phyloP scores from a whole-genome alignment of 2,113 vertebrate genomes.

The Struthio camelus region DNA sequence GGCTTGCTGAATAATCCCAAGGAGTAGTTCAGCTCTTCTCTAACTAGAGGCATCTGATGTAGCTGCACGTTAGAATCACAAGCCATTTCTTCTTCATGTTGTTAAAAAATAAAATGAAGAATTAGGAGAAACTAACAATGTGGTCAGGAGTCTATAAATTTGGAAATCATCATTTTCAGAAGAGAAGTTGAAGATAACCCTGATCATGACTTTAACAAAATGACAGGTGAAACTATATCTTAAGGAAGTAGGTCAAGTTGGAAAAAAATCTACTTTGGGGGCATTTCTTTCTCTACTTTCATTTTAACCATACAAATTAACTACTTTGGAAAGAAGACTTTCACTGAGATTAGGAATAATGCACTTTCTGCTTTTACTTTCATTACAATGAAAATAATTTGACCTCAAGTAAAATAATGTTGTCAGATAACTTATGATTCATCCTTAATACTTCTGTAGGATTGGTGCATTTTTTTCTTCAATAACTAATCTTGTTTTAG shows the following conservation, averaged over 20 bases:
- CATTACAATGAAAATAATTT: slow-evolving; percentile 49
- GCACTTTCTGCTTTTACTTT: not conserved
- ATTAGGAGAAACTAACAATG: not conserved
- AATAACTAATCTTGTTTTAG: slow-evolving; percentile 65
- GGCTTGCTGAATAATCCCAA: not conserved
- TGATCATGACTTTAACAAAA: not conserved
- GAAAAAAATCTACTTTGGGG: not conserved
- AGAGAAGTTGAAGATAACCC: not conserved
- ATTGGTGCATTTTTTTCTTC: slow-evolving; percentile 29
- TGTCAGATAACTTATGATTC: slow-evolving; percentile 49
- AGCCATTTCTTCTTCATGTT: not conserved
- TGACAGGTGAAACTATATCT: not conserved
- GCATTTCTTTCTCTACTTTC: not conserved
- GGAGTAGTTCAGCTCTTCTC: not conserved
- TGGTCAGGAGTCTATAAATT: not conserved
- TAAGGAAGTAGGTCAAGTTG: not conserved
- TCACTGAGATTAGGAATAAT: not conserved
- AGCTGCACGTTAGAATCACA: not conserved
- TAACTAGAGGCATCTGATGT: not conserved
- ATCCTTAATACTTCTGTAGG: slow-evolving; percentile 45
- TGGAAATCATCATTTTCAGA: not conserved
- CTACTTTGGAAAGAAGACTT: not conserved
- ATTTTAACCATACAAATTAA: slow-evolving; percentile 2
- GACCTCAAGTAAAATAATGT: slow-evolving; percentile 45
- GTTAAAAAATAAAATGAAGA: not conserved